Conservation (phyloP, 2,113 vertebrate species). For the Perccottus glenii region DNA sequence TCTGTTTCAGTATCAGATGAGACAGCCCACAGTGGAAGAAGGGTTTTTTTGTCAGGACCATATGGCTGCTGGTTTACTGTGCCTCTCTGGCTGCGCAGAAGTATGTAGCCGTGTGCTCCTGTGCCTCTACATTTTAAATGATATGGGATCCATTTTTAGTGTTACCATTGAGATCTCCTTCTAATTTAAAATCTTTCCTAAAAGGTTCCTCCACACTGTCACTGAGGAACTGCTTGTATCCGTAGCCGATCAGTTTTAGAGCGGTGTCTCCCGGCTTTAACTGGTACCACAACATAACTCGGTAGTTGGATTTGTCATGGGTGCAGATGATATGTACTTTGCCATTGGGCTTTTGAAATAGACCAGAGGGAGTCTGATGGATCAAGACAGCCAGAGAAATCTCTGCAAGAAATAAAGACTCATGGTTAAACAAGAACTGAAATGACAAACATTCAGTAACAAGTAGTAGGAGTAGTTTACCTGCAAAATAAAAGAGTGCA, state of each 20-base stretch:
- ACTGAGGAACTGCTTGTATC: background rate
- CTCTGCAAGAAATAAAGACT: slow-evolving; percentile 17
- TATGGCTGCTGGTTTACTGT: slow-evolving; percentile 44
- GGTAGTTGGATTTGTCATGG: slow-evolving; percentile 20
- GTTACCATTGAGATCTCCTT: slow-evolving; percentile 28
- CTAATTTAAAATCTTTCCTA: slow-evolving; percentile 10
- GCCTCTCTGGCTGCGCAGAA: slow-evolving; percentile 55
- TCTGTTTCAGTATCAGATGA: background rate
- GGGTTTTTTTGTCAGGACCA: slow-evolving; percentile 46
- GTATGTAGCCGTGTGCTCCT: slow-evolving; percentile 42
- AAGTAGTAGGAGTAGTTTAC: background rate
- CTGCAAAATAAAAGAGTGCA: background rate
- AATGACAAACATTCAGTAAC: background rate
- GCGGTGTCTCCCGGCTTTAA: background rate
- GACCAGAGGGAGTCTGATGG: slow-evolving; percentile 41
- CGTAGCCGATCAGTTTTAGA: slow-evolving; percentile 35
- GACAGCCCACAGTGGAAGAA: background rate
- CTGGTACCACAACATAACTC: slow-evolving; percentile 65
- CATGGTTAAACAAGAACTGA: background rate
- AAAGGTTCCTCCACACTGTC: slow-evolving; percentile 10
- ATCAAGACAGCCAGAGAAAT: slow-evolving; percentile 25
- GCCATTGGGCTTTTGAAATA: background rate
- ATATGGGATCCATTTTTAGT: slow-evolving; percentile 15
- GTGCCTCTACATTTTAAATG: slow-evolving; percentile 12
- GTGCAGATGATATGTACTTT: slow-evolving; percentile 39